These are phyloP conservation scores for Epistrophe grossulariae DNA, from an alignment of 2,888 invertebrate genomes.

Conservation along the genomic window DNA sequence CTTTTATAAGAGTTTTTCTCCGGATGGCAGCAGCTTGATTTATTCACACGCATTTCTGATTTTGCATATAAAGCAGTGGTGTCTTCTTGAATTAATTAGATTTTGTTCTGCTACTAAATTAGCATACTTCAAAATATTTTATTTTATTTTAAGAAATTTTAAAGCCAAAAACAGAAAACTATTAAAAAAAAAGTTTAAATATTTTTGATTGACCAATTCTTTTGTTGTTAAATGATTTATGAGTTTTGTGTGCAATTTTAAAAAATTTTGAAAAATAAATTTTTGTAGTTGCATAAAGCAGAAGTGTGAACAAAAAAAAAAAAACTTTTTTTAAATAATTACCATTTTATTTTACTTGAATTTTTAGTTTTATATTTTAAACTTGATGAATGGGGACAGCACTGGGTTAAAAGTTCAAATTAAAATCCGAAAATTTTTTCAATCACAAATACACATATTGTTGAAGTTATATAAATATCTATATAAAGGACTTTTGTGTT, in stretches of 20 bases:
- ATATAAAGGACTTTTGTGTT: not conserved
- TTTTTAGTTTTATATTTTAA: too few species aligned
- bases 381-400: not conserved
- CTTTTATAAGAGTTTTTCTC: constrained; percentile 30
- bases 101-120: not conserved
- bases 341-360: too few species aligned
- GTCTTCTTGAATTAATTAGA: not conserved
- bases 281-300: too few species aligned
- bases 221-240: too few species aligned
- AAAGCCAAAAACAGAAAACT: too few species aligned
- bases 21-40: not conserved
- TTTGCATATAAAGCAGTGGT: not conserved
- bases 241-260: too few species aligned
- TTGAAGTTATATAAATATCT: not conserved
- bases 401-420: not conserved
- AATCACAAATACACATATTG: not conserved
- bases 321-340: too few species aligned
- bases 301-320: too few species aligned
- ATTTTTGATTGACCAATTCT: too few species aligned
- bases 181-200: too few species aligned
- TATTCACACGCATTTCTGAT: not conserved
- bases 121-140: not conserved
- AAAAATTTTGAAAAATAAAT: too few species aligned
- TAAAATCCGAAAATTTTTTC: not conserved
- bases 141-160: too few species aligned